A percentile compares a stretch with the other conserved stretches of the same genome.
Evolutionary conservation across 2,888 invertebrate species (phyloP).

Genomic region (Bembecia ichneumoniformis): DNA sequence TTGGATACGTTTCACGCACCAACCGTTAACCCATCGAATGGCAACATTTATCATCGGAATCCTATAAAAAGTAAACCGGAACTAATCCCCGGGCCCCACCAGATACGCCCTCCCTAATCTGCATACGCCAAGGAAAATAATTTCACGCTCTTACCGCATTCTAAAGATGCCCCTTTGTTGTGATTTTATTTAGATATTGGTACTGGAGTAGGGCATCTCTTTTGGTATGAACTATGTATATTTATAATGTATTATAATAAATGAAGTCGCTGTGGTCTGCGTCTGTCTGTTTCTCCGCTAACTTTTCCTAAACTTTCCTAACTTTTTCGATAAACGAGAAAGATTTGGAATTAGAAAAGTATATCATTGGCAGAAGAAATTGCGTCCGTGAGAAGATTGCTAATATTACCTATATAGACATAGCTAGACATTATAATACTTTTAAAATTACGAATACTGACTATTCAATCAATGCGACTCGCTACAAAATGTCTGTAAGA

Average conservation of each 20-base stretch:
- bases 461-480: no score
- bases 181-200: conserved; percentile 18
- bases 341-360: no score
- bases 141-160: conserved; percentile 63
- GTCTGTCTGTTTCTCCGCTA: no score
- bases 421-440: no score
- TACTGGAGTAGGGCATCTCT: conserved; percentile 1
- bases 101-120: conserved; percentile 50
- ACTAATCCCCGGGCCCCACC: conserved; percentile 51
- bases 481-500: no score
- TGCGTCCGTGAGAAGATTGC: no score
- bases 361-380: no score
- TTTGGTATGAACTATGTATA: background rate
- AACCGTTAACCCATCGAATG: conserved; percentile 54
- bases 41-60: conserved; percentile 68
- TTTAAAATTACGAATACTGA: no score
- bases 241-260: background rate
- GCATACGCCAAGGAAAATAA: conserved; percentile 69
- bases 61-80: conserved; percentile 70
- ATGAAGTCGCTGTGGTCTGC: no score
- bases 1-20: conserved; percentile 64
- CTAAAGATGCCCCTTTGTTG: conserved; percentile 43
- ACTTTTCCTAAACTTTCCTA: no score
- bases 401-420: no score
- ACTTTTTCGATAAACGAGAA: no score